A percentile compares a stretch with the other conserved stretches of the same genome.
Conservation (phyloP, 2,888 invertebrate genomes). For the Leptinotarsa juncta region DNA sequence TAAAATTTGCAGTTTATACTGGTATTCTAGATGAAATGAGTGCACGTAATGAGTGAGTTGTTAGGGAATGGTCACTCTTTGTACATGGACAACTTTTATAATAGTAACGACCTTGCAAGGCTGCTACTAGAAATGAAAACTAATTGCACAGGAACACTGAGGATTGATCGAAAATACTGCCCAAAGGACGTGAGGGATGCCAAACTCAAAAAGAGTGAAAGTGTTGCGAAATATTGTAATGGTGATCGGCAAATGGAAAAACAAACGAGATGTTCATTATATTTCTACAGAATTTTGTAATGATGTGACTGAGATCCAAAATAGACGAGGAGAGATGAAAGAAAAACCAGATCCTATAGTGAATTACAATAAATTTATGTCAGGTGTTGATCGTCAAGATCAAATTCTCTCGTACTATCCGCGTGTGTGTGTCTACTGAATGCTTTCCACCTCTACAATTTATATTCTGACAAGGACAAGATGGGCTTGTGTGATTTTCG, state of each 20-base stretch:
- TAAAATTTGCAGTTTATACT: slow-evolving; percentile 28
- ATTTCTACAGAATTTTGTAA: slow-evolving; percentile 10
- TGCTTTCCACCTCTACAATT: slow-evolving; percentile 19
- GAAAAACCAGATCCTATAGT: slow-evolving; percentile 29
- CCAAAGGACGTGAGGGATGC: neutral
- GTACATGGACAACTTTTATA: slow-evolving; percentile 42
- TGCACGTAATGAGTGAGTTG: slow-evolving; percentile 27
- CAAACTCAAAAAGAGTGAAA: no score
- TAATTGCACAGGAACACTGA: slow-evolving; percentile 24
- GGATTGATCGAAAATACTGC: slow-evolving; percentile 18
- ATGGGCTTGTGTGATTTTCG: slow-evolving; percentile 7
- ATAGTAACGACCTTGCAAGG: slow-evolving; percentile 29
- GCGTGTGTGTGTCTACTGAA: slow-evolving; percentile 12
- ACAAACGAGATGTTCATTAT: no score
- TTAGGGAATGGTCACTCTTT: slow-evolving; percentile 35
- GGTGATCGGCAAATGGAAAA: no score
- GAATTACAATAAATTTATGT: slow-evolving; percentile 25
- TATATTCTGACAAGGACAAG: slow-evolving; percentile 22
- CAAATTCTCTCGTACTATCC: slow-evolving; percentile 24
- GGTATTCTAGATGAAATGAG: slow-evolving; percentile 24
- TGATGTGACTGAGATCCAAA: slow-evolving; percentile 19
- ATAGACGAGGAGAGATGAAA: slow-evolving; percentile 22
- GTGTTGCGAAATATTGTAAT: no score
- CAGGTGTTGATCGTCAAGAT: slow-evolving; percentile 24
- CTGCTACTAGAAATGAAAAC: slow-evolving; percentile 26